Evolutionary conservation across 2,888 invertebrate genomes (phyloP), one percentile per base, ranked within the genome.

Genomic region (Meteorus cinctellus): DNA sequence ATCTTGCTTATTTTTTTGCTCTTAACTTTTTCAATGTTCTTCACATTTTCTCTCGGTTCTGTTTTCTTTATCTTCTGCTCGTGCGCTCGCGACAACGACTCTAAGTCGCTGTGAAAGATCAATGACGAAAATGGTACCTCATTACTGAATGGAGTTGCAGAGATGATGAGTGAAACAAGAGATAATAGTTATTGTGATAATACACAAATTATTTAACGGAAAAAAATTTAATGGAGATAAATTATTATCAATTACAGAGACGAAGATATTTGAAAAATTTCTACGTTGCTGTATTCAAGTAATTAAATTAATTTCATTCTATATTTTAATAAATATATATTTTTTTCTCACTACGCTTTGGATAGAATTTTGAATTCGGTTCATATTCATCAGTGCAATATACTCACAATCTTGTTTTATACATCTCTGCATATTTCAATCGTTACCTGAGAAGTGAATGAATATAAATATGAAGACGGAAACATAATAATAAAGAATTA

Each of bases 401-500:
- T 16, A 63, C 14, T 74, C 51, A 29, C 12, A 34, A 63, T 67
- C 31, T 16, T n/a, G 36, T 41, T 16, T 8, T 2, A 36, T 27
- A 19, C 48, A 68, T 67, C 45, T 10, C 12, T 69, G 51, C 45
- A 14, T 27, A 69, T 55, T 36, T 55, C 12, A 34, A 36, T 24
- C 31, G 55, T 29, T 19, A 29, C 27, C 29, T 2, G 63, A 63
- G 59, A 75, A 63, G 66, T 69, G 69, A 68, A 71, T 74, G 60
- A 75, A 71, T 70, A 74, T 73, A 73, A 66, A 76, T 63, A 65
- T 73, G 72, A 70, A 73, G 68, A 77, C 51, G 70, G 67, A 73
- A 45, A 41, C 31, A 5, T 8, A 55, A 19, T n/a, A 55, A 19
- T 55, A 45, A 72, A 14, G 36, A 59, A 59, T 34, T 29, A 60